Evolutionary conservation across 2,888 invertebrate genomes (phyloP).

Genomic region (Elmis aenea): DNA sequence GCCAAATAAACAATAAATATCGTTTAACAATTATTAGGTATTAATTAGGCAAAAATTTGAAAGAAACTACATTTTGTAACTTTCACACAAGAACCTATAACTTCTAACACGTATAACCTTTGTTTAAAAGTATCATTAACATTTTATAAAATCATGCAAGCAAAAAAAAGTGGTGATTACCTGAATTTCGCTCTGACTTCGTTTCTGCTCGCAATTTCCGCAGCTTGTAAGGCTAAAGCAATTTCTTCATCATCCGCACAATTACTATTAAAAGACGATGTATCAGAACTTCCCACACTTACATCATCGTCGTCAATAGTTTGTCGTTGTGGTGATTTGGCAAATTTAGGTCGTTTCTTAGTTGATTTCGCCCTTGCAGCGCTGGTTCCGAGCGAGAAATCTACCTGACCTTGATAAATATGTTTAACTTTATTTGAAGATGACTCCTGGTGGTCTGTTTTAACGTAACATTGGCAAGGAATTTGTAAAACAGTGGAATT

Average conservation of each 20-base stretch:
- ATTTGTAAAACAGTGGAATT: conserved; percentile 15
- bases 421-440: conserved; percentile 5
- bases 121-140: no score
- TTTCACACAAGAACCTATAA: no score
- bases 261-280: conserved; percentile 70
- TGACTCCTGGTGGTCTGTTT: conserved; percentile 3
- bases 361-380: conserved; percentile 23
- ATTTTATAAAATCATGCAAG: no score
- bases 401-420: conserved; percentile 18
- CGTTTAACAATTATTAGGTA: no score
- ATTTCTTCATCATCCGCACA: conserved; percentile 85
- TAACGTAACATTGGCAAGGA: conserved; percentile 17
- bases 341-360: conserved; percentile 13
- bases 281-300: conserved; percentile 48
- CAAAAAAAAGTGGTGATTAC: conserved; percentile 43
- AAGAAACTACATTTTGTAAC: no score
- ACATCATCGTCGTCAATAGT: conserved; percentile 31
- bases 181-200: conserved; percentile 77
- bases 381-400: conserved; percentile 30
- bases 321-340: conserved; percentile 16
- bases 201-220: conserved; percentile 72
- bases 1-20: no score
- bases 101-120: no score
- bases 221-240: conserved; percentile 78
- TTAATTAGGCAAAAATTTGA: no score